A percentile compares a stretch with the other conserved stretches of the same genome.
Evolutionary conservation across 2,888 invertebrate genomes (phyloP).

Genomic region (Druceiella hillmani): DNA sequence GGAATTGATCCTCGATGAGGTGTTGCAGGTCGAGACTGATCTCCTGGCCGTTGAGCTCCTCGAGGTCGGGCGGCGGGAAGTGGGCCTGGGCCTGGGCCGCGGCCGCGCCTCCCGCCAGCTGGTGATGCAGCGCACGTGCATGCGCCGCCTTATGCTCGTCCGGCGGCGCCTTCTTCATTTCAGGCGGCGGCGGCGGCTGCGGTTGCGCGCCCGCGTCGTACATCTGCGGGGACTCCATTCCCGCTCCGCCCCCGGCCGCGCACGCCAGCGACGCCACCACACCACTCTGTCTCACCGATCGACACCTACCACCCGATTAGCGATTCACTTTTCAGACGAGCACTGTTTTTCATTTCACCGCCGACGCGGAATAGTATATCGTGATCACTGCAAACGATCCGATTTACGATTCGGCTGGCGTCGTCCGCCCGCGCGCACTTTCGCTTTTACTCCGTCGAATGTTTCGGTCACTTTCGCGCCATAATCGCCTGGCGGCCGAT

Average conservation of each 20-base stretch:
- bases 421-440: conserved; percentile 43
- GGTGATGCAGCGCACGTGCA: conserved; percentile 33
- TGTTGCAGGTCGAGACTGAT: conserved; percentile 89
- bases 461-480: conserved; percentile 20
- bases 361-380: too few species aligned
- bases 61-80: conserved; percentile 76
- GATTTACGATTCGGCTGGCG: conserved; percentile 46
- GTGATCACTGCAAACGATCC: too few species aligned
- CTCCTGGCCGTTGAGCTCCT: conserved; percentile 88
- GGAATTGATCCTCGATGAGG: conserved; percentile 89
- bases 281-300: too few species aligned
- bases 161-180: conserved; percentile 39
- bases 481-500: conserved; percentile 27
- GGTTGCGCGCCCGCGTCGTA: conserved; percentile 67
- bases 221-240: conserved; percentile 84
- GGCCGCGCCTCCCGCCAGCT: conserved; percentile 51
- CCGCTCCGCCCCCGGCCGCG: conserved; percentile 45
- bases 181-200: conserved; percentile 58
- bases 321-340: too few species aligned
- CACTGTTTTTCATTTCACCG: too few species aligned
- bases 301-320: too few species aligned
- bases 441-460: conserved; percentile 30
- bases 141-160: conserved; percentile 1
- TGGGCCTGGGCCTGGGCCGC: conserved; percentile 66
- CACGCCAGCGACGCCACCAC: too few species aligned